These are phyloP conservation scores for Galendromus occidentalis DNA, from an alignment of 1,140 invertebrate species.

Conservation along the genomic window DNA sequence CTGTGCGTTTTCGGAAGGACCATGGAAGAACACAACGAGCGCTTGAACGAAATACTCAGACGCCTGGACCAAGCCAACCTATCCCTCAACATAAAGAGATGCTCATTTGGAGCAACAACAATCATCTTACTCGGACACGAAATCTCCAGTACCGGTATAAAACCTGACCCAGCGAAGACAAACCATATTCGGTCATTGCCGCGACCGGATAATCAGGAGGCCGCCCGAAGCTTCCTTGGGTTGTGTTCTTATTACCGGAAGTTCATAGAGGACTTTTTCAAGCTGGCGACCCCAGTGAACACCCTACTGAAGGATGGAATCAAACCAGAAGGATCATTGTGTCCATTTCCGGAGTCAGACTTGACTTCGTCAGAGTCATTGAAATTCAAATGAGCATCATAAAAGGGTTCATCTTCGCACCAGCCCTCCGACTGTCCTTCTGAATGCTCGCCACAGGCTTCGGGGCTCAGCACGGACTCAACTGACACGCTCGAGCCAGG, in stretches of 20 bases:
- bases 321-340: no score
- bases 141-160: slow-evolving; percentile 24
- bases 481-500: no score
- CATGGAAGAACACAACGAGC: slow-evolving; percentile 14
- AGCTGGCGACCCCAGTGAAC: slow-evolving; percentile 24
- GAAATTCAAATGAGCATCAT: no score
- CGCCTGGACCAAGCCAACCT: slow-evolving; percentile 15
- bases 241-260: no score
- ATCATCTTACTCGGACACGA: slow-evolving; percentile 21
- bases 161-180: slow-evolving; percentile 27
- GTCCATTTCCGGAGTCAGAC: no score
- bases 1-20: slow-evolving; percentile 16
- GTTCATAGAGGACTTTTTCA: slow-evolving; percentile 27
- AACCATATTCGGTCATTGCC: slow-evolving; percentile 24
- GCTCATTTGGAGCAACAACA: slow-evolving; percentile 13
- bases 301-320: slow-evolving; percentile 21
- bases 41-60: slow-evolving; percentile 6
- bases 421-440: no score
- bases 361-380: no score
- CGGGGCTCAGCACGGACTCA: no score
- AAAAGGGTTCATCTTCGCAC: no score
- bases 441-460: no score
- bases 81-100: slow-evolving; percentile 19
- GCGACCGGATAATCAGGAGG: slow-evolving; percentile 24
- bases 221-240: slow-evolving; percentile 29